Conservation (phyloP, 2,113 vertebrate species). For the Orycteropus afer region DNA sequence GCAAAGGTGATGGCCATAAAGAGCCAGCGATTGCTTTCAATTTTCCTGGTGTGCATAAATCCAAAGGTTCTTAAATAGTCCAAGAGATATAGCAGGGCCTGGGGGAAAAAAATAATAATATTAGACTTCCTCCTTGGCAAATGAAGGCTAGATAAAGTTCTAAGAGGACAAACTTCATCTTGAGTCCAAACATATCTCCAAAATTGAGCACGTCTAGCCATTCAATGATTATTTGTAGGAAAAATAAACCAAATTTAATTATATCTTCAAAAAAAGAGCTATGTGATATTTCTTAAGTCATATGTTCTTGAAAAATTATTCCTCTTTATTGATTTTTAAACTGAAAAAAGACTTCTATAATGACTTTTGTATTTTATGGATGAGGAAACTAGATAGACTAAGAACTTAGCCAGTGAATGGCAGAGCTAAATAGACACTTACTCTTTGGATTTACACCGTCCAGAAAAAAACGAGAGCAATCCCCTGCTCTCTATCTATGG, state of each 20-base stretch:
- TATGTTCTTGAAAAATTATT: not conserved
- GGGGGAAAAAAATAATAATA: not conserved
- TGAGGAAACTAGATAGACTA: not conserved
- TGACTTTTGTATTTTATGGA: not conserved
- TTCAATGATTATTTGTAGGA: not conserved
- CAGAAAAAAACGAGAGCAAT: not conserved
- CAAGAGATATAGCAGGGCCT: not conserved
- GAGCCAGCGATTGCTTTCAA: not conserved
- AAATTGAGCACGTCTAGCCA: not conserved
- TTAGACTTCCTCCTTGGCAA: not conserved
- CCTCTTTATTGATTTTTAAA: not conserved
- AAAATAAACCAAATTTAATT: conserved; percentile 2
- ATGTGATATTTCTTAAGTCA: not conserved
- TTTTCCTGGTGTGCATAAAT: not conserved
- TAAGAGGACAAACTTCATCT: not conserved
- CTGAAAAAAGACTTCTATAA: not conserved
- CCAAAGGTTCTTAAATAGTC: not conserved
- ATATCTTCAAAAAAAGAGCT: not conserved
- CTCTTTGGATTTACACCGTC: not conserved
- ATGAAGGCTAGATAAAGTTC: not conserved
- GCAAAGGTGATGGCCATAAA: not conserved
- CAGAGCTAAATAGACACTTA: not conserved
- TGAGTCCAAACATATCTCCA: not conserved
- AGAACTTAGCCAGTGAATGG: not conserved
- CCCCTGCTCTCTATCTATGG: not conserved